These are phyloP conservation scores for Gavia stellata DNA, from an alignment of 2,113 vertebrate genomes.

Conservation along the genomic window DNA sequence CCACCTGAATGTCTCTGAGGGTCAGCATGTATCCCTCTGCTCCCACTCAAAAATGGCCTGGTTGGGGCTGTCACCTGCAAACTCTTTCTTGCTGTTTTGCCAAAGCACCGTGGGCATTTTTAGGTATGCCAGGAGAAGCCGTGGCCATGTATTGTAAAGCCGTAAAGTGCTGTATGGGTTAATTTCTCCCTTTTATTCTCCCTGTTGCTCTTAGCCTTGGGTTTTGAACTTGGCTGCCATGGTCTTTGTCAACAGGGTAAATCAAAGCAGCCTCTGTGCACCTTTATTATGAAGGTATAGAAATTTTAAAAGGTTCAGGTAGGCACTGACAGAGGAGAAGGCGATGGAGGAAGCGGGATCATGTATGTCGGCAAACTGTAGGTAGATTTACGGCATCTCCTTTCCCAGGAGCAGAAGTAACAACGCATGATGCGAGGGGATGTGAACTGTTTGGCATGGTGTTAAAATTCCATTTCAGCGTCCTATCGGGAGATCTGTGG, in stretches of 20 bases:
- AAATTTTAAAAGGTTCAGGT: not conserved
- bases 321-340: not conserved
- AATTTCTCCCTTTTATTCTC: not conserved
- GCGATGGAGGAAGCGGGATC: not conserved
- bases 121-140: not conserved
- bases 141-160: rapidly evolving
- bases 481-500: conserved; percentile 65
- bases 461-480: conserved; percentile 63
- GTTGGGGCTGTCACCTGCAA: not conserved
- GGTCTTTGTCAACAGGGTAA: not conserved
- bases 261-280: not conserved
- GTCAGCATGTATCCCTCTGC: not conserved
- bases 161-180: not conserved
- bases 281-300: not conserved
- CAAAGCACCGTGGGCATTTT: rapidly evolving
- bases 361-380: not conserved
- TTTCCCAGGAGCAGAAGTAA: conserved; percentile 74
- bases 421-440: conserved; percentile 65
- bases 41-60: not conserved
- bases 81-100: not conserved
- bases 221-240: not conserved
- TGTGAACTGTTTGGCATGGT: conserved; percentile 65
- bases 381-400: conserved; percentile 63
- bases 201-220: not conserved
- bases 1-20: not conserved